Conservation (phyloP, 1,140 invertebrate genomes). For the Hydropsyche tenuis region DNA sequence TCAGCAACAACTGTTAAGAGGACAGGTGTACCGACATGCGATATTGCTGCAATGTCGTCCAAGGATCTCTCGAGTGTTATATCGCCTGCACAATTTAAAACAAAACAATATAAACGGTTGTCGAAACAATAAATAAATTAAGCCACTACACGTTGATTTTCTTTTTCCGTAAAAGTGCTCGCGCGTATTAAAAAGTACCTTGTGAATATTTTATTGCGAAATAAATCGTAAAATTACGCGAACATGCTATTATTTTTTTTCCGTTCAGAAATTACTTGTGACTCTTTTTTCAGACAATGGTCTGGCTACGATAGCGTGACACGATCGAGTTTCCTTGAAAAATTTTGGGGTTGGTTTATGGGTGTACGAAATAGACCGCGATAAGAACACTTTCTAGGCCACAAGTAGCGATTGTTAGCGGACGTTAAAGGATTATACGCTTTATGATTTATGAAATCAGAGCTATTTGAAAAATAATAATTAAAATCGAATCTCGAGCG, state of each 20-base stretch:
- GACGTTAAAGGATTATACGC: neutral
- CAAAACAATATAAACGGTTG: too few species aligned
- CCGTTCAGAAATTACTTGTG: neutral
- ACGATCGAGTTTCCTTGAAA: slow-evolving; percentile 40
- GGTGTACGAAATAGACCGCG: slow-evolving; percentile 41
- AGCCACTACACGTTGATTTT: too few species aligned
- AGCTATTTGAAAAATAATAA: neutral
- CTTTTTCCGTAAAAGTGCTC: too few species aligned
- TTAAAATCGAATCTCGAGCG: neutral
- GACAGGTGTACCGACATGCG: slow-evolving; percentile 78
- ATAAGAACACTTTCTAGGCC: slow-evolving; percentile 43
- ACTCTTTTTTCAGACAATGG: slow-evolving; percentile 7
- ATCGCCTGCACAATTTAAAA: slow-evolving; percentile 70
- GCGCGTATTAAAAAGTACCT: too few species aligned
- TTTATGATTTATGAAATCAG: neutral
- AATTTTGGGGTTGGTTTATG: slow-evolving; percentile 41
- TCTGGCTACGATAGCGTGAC: slow-evolving; percentile 43
- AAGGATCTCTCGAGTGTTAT: slow-evolving; percentile 75
- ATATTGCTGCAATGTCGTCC: slow-evolving; percentile 77
- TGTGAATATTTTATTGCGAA: too few species aligned
- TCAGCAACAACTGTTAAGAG: slow-evolving; percentile 83
- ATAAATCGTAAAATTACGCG: neutral
- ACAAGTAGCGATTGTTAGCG: slow-evolving; percentile 3
- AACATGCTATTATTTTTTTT: slow-evolving; percentile 17
- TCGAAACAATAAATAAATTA: too few species aligned